Conservation (phyloP, 2,888 invertebrate genomes). For the Thymelicus lineola region DNA sequence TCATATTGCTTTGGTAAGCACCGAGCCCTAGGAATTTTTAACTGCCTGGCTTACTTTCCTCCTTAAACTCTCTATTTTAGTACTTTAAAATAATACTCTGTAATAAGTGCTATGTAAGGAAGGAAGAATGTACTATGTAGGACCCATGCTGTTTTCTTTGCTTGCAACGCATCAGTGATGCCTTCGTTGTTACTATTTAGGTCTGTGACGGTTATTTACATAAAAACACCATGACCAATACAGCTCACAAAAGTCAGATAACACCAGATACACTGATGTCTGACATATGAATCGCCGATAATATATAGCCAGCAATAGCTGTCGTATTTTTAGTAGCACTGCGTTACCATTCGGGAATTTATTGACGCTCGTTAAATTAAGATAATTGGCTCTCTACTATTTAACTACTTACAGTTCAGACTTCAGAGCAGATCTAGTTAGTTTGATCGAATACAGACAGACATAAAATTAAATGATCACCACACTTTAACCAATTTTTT, state of each 20-base stretch:
- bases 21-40: no score
- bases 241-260: conserved; percentile 16
- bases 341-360: conserved; percentile 25
- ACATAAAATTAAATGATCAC: background rate
- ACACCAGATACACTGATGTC: conserved; percentile 18
- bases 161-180: no score
- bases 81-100: no score
- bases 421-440: conserved; percentile 4
- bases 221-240: conserved; percentile 4
- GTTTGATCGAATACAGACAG: conserved; percentile 9
- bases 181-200: no score
- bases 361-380: conserved; percentile 32
- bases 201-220: no score
- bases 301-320: conserved; percentile 24
- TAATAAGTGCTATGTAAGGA: no score
- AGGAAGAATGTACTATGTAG: no score
- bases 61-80: no score
- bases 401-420: conserved; percentile 9
- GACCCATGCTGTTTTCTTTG: no score
- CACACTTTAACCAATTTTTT: no score
- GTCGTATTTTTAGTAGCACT: conserved; percentile 29
- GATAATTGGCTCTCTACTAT: conserved; percentile 30
- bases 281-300: conserved; percentile 28
- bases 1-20: no score
- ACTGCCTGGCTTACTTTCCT: no score